These are phyloP conservation scores for Zaprionus taronus DNA, from an alignment of 1,140 invertebrate genomes.

Conservation along the genomic window DNA sequence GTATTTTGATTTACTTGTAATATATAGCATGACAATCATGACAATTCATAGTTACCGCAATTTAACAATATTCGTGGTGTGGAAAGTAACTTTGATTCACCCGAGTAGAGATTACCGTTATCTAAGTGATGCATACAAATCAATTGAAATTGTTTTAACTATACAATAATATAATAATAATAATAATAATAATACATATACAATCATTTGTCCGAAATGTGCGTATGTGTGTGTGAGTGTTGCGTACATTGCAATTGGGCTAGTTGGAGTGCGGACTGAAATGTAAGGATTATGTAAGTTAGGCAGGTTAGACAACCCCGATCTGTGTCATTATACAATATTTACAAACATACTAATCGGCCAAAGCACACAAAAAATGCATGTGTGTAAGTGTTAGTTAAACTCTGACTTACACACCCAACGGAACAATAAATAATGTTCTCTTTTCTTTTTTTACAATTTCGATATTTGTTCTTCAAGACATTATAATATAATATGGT, in stretches of 20 bases:
- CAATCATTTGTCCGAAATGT: not conserved
- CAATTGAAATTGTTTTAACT: slow-evolving; percentile 54
- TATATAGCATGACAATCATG: slow-evolving; percentile 47
- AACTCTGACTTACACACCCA: slow-evolving; percentile 41
- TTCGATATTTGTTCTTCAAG: slow-evolving; percentile 11
- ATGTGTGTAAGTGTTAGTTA: slow-evolving; percentile 41
- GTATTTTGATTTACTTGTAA: slow-evolving; percentile 61
- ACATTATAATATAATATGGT: slow-evolving; percentile 26
- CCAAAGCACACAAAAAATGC: slow-evolving; percentile 31
- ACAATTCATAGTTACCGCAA: slow-evolving; percentile 46
- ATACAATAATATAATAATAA: slow-evolving; percentile 49
- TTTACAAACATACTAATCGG: slow-evolving; percentile 68
- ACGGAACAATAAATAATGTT: slow-evolving; percentile 19
- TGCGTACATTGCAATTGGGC: slow-evolving; percentile 30
- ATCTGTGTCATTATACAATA: slow-evolving; percentile 60
- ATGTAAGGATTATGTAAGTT: slow-evolving; percentile 16
- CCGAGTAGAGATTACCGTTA: slow-evolving; percentile 40
- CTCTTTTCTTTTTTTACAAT: slow-evolving; percentile 23
- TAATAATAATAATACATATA: slow-evolving; percentile 45
- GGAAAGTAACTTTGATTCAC: slow-evolving; percentile 29
- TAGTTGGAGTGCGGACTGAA: slow-evolving; percentile 33
- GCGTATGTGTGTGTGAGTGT: not conserved
- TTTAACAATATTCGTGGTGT: slow-evolving; percentile 59
- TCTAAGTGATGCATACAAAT: slow-evolving; percentile 39
- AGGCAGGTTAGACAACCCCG: slow-evolving; percentile 13